A percentile compares a stretch with the other conserved stretches of the same genome.
These are phyloP conservation scores for Anseranas semipalmata DNA, from an alignment of 2,113 vertebrate species.

Conservation along the genomic window DNA sequence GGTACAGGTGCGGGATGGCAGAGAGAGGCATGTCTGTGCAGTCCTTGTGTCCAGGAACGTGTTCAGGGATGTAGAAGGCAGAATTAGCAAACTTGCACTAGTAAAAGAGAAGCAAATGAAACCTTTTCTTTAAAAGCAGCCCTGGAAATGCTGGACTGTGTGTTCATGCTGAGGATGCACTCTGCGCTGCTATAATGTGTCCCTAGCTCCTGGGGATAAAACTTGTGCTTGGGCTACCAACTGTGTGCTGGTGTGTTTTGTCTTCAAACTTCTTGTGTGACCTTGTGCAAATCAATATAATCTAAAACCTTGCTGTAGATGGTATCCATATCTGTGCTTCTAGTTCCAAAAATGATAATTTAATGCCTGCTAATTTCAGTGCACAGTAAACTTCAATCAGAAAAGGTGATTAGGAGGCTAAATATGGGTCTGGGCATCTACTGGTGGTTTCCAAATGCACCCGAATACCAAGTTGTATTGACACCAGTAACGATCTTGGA, in stretches of 20 bases:
- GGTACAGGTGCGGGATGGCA: constrained; percentile 25
- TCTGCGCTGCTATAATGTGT: not conserved
- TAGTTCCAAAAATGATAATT: not conserved
- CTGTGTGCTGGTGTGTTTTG: not conserved
- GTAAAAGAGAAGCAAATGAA: not conserved
- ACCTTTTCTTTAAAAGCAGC: not conserved
- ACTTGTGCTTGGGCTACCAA: not conserved
- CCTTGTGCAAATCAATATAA: constrained; percentile 8
- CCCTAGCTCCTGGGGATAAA: not conserved
- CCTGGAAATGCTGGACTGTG: not conserved
- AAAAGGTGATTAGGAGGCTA: not conserved
- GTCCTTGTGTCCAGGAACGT: not conserved
- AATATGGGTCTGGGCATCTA: not conserved
- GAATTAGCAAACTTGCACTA: not conserved
- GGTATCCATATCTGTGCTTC: not conserved
- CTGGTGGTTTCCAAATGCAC: not conserved
- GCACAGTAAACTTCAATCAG: not conserved
- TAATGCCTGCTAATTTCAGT: not conserved
- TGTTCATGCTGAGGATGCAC: not conserved
- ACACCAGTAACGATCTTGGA: not conserved
- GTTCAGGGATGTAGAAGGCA: not conserved
- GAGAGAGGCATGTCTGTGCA: not conserved
- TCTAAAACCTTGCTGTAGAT: not conserved
- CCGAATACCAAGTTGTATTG: not conserved
- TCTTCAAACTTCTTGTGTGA: not conserved